These are phyloP conservation scores for Pimpla rufipes DNA, from an alignment of 2,888 invertebrate genomes.

Conservation along the genomic window DNA sequence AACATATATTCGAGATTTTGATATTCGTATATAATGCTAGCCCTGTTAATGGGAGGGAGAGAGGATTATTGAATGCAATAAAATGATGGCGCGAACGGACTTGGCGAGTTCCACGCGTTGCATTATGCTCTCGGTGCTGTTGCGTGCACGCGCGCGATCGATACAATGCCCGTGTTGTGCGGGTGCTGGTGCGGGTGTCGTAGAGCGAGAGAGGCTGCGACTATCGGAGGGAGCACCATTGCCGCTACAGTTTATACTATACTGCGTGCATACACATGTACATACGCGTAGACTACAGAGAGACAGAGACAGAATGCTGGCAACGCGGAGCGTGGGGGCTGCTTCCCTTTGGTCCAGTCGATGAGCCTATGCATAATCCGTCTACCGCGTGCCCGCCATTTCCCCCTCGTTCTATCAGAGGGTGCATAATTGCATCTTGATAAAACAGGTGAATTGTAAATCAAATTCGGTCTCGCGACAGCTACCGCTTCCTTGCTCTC, in stretches of 20 bases:
- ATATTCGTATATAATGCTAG: no score
- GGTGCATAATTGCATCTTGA: constrained; percentile 83
- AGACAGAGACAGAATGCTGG: constrained; percentile 26
- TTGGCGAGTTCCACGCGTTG: constrained; percentile 18
- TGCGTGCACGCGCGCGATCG: constrained; percentile 39
- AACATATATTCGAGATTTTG: no score
- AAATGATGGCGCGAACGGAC: constrained; percentile 39
- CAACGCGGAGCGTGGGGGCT: constrained; percentile 64
- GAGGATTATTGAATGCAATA: constrained; percentile 50
- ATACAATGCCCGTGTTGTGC: constrained; percentile 50
- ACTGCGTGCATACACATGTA: not conserved
- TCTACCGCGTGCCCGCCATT: constrained; percentile 72
- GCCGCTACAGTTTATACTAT: constrained; percentile 3
- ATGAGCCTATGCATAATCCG: constrained; percentile 80
- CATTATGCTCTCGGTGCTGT: constrained; percentile 16
- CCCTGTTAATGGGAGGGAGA: not conserved
- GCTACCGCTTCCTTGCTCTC: constrained; percentile 43
- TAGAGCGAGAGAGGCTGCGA: constrained; percentile 41
- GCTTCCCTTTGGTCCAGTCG: constrained; percentile 73
- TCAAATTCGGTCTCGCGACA: constrained; percentile 79
- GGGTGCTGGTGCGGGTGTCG: constrained; percentile 24
- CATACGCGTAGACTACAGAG: no score
- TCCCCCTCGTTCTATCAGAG: constrained; percentile 71
- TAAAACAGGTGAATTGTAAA: constrained; percentile 83
- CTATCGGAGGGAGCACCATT: constrained; percentile 15